These are phyloP conservation scores for Ciconia nigra DNA, from an alignment of 2,797 vertebrate genomes.

Conservation along the genomic window DNA sequence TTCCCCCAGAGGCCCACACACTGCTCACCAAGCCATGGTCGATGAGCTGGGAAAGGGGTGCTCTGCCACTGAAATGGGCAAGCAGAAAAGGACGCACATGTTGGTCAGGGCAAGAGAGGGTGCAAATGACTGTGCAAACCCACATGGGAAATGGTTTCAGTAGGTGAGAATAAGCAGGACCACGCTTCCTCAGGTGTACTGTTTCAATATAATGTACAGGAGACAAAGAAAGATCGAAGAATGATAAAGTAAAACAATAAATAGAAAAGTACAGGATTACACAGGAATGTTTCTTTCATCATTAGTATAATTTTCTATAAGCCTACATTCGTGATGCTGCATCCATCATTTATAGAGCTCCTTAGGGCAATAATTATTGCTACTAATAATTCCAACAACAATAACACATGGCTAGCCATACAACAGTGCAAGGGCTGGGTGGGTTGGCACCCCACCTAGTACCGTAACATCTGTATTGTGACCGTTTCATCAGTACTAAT, in stretches of 20 bases:
- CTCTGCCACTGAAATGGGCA: neutral
- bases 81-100: neutral
- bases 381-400: neutral
- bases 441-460: neutral
- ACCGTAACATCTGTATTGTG: neutral
- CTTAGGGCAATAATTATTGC: neutral
- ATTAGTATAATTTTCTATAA: neutral
- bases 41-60: neutral
- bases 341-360: neutral
- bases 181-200: neutral
- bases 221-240: neutral
- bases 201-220: neutral
- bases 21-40: neutral
- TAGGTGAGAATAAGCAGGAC: neutral
- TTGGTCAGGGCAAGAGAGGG: neutral
- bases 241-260: neutral
- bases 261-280: neutral
- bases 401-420: neutral
- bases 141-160: neutral
- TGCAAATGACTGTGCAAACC: neutral
- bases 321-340: neutral
- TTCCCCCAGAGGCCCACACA: neutral
- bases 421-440: neutral
- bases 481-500: neutral
- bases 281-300: neutral